Evolutionary conservation across 2,888 invertebrate genomes (phyloP).

Genomic region (Xestoiulus laeticollis): DNA sequence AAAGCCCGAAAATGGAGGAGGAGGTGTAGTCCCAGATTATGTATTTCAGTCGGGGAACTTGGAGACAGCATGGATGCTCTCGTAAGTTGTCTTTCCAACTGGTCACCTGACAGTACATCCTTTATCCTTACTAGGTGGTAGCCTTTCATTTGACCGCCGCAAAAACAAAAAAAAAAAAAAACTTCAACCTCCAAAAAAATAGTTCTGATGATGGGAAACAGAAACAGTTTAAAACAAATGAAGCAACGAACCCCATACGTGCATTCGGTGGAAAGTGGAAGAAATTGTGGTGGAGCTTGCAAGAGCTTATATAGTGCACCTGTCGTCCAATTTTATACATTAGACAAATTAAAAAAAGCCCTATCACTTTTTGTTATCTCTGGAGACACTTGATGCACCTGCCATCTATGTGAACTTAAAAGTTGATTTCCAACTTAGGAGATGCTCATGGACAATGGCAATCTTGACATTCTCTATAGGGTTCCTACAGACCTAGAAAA

Average conservation of each 20-base stretch:
- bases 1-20: constrained; percentile 21
- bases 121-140: constrained; percentile 47
- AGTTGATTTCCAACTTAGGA: background rate
- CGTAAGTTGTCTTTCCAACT: constrained; percentile 49
- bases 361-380: background rate
- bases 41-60: constrained; percentile 31
- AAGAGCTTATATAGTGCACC: background rate
- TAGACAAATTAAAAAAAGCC: background rate
- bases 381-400: background rate
- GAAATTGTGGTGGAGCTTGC: background rate
- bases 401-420: background rate
- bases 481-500: too few relatives aligned
- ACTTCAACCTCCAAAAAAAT: background rate
- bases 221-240: constrained; percentile 45
- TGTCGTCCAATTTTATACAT: background rate
- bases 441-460: background rate
- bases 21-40: constrained; percentile 20
- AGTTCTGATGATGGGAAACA: constrained; percentile 44
- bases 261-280: background rate
- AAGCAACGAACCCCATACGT: constrained; percentile 8
- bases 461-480: background rate
- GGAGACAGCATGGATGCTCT: constrained; percentile 43
- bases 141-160: constrained; percentile 46
- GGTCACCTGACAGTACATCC: constrained; percentile 51
- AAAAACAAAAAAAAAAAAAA: constrained; percentile 20